Evolutionary conservation across 2,888 invertebrate species (phyloP).

Genomic region (Nineta flava): DNA sequence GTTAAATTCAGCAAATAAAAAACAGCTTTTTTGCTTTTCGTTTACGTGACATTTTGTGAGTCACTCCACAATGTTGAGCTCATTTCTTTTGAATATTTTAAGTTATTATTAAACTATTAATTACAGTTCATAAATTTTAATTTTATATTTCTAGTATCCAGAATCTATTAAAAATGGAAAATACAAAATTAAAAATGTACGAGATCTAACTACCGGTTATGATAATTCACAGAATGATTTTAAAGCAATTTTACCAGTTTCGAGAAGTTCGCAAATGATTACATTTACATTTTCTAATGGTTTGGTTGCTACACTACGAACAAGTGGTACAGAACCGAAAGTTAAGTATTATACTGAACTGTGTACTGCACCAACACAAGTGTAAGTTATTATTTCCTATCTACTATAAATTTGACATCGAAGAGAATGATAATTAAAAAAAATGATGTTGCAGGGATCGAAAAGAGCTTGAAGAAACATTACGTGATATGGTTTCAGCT

Average conservation of each 20-base stretch:
- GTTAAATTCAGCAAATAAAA: too few relatives aligned
- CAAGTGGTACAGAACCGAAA: constrained; percentile 98
- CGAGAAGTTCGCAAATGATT: constrained; percentile 72
- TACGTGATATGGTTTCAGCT: constrained; percentile 58
- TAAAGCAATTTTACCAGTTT: constrained; percentile 51
- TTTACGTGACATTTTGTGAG: too few relatives aligned
- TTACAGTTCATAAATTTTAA: too few relatives aligned
- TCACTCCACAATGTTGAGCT: too few relatives aligned
- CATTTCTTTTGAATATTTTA: too few relatives aligned
- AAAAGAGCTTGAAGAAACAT: constrained; percentile 37
- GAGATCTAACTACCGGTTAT: constrained; percentile 81
- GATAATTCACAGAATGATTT: constrained; percentile 56
- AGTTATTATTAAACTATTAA: too few relatives aligned
- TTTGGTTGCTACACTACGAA: constrained; percentile 72
- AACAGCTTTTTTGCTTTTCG: too few relatives aligned
- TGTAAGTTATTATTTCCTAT: constrained; percentile 28
- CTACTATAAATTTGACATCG: too few relatives aligned
- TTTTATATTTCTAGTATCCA: constrained; percentile 47
- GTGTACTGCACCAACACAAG: constrained; percentile 47
- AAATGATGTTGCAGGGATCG: constrained; percentile 43
- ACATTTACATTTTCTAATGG: constrained; percentile 84
- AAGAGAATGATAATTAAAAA: too few relatives aligned
- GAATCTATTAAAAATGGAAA: constrained; percentile 40
- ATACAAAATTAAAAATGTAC: constrained; percentile 48
- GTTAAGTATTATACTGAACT: constrained; percentile 96